Evolutionary conservation across 1,140 invertebrate genomes (phyloP).

Genomic region (Ephestia elutella): DNA sequence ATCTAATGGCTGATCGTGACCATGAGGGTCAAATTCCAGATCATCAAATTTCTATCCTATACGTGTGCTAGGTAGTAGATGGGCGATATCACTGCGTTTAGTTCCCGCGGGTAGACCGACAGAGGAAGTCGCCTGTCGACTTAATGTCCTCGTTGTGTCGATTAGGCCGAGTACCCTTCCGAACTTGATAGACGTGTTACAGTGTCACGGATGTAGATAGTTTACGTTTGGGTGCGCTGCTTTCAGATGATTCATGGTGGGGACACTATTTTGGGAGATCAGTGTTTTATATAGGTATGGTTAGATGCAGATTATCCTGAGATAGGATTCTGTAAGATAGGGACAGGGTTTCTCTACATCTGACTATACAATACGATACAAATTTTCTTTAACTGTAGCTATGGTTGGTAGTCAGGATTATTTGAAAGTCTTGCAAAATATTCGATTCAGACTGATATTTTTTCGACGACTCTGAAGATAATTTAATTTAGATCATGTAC

Average conservation of each 20-base stretch:
- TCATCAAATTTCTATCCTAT: constrained; percentile 8
- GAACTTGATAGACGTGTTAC: constrained; percentile 63
- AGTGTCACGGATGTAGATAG: constrained; percentile 17
- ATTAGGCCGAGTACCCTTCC: constrained; percentile 56
- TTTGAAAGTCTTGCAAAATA: too few relatives aligned
- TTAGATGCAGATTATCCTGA: too few relatives aligned
- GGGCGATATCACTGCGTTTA: background rate
- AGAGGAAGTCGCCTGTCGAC: constrained; percentile 60
- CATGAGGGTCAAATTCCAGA: constrained; percentile 13
- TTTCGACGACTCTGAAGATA: too few relatives aligned
- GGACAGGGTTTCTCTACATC: too few relatives aligned
- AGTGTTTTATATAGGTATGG: too few relatives aligned
- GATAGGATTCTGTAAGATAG: too few relatives aligned
- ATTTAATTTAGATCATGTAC: too few relatives aligned
- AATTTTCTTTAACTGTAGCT: too few relatives aligned
- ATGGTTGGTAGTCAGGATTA: too few relatives aligned
- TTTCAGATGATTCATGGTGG: constrained; percentile 20
- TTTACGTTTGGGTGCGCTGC: constrained; percentile 14
- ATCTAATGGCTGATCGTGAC: background rate
- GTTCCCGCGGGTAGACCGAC: constrained; percentile 41
- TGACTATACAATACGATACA: too few relatives aligned
- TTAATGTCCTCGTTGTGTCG: constrained; percentile 68
- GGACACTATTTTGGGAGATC: background rate
- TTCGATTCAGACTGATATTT: too few relatives aligned
- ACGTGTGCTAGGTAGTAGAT: constrained; percentile 19